A percentile compares a stretch with the other conserved stretches of the same genome.
Evolutionary conservation across 1,140 invertebrate species (phyloP).

Genomic region (Papilio polyxenes): DNA sequence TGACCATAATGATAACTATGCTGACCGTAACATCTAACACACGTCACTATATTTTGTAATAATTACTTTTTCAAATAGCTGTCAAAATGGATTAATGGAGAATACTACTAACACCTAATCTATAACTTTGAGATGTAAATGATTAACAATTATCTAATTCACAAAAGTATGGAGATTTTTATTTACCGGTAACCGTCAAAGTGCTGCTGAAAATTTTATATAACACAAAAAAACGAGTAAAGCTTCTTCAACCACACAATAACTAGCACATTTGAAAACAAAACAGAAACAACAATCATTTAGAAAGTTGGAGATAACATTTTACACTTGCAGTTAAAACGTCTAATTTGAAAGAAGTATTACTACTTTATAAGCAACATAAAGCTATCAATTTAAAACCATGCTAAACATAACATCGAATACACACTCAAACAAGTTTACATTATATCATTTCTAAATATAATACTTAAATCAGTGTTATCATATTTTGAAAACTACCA

Average conservation of each 20-base stretch:
- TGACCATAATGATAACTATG: conserved; percentile 25
- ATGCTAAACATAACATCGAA: background rate
- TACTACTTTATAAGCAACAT: background rate
- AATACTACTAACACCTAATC: background rate
- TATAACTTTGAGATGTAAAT: background rate
- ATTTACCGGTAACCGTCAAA: background rate
- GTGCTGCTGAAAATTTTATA: background rate
- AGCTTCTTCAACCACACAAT: background rate
- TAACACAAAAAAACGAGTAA: background rate
- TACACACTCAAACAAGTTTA: background rate
- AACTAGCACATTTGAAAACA: background rate
- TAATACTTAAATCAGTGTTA: background rate
- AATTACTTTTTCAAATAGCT: background rate
- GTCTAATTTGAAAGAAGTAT: background rate
- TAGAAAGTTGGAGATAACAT: background rate
- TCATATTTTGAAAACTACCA: background rate
- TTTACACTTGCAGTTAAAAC: background rate
- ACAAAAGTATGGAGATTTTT: background rate
- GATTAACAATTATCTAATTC: background rate
- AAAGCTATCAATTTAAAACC: background rate
- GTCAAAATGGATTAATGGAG: background rate
- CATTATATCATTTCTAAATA: background rate
- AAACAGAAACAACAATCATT: background rate
- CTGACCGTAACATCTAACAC: background rate
- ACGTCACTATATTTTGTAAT: background rate